A percentile compares a stretch with the other conserved stretches of the same genome.
Evolutionary conservation across 35 echinoderm and acorn worm genomes (phyloP).

Genomic region (Apostichopus parvimensis): DNA sequence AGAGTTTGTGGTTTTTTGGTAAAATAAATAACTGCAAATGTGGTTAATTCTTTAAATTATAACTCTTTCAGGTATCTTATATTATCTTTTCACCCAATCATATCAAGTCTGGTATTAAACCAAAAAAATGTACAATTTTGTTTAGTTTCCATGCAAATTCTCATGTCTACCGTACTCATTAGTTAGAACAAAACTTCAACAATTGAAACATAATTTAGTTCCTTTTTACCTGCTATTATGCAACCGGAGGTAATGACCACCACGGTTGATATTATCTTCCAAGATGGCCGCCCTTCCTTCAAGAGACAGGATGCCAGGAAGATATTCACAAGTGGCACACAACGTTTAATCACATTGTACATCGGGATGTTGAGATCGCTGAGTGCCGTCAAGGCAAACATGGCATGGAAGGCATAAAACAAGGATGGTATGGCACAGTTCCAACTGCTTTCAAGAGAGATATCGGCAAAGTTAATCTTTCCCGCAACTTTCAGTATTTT

Average conservation of each 20-base stretch:
- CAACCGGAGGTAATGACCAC: slow-evolving; percentile 70
- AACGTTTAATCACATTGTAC: slow-evolving; percentile 90
- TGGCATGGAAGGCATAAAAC: slow-evolving; percentile 71
- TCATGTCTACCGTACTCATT: too few relatives aligned
- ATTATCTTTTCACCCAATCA: too few relatives aligned
- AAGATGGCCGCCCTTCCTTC: slow-evolving; percentile 62
- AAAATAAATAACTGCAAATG: too few relatives aligned
- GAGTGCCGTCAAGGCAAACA: slow-evolving; percentile 75
- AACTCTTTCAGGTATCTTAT: too few relatives aligned
- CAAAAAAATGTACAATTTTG: background rate
- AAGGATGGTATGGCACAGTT: slow-evolving; percentile 71
- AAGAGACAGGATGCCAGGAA: slow-evolving; percentile 67
- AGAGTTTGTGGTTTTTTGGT: too few relatives aligned
- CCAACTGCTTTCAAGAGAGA: slow-evolving; percentile 27
- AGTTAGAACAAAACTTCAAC: background rate
- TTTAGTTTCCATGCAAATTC: background rate
- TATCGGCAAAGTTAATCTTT: slow-evolving; percentile 14
- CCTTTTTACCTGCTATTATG: slow-evolving; percentile 70
- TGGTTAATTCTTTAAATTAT: too few relatives aligned
- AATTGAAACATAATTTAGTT: background rate
- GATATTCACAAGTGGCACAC: slow-evolving; percentile 72
- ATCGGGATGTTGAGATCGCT: slow-evolving; percentile 85
- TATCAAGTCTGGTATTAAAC: background rate
- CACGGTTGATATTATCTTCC: slow-evolving; percentile 51
- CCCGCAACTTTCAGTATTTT: slow-evolving; percentile 36